phyloP scores from a whole-genome alignment of 2,797 vertebrate species.

The Halcyon leucocephala region DNA sequence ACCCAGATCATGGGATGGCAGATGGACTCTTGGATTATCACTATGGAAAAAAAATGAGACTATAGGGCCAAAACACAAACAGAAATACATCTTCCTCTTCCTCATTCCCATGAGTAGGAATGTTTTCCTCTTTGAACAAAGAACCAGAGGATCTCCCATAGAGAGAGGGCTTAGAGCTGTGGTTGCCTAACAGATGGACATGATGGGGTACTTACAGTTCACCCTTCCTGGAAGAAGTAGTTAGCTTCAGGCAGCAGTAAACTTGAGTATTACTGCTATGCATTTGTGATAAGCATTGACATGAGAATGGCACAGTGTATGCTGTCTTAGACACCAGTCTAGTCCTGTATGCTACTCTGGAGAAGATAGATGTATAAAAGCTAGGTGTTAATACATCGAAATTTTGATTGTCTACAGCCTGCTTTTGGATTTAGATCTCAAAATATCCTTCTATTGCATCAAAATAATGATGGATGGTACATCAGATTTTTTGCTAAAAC shows the following conservation, averaged over 20 bases:
- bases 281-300: not conserved
- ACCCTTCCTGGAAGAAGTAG: not conserved
- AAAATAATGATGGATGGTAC: not conserved
- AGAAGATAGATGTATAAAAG: not conserved
- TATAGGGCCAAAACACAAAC: not conserved
- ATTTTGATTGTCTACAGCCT: not conserved
- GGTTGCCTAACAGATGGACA: not conserved
- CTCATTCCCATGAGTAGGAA: not conserved
- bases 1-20: not conserved
- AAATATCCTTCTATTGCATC: not conserved
- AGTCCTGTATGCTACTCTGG: not conserved
- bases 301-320: not conserved
- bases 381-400: not conserved
- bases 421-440: not conserved
- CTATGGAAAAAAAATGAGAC: not conserved
- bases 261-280: not conserved
- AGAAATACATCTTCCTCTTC: not conserved
- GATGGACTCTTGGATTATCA: not conserved
- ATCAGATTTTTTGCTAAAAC: not conserved
- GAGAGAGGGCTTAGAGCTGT: not conserved
- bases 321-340: not conserved
- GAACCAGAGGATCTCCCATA: not conserved
- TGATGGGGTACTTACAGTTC: not conserved
- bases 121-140: not conserved
- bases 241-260: not conserved